Base-by-base conservation (phyloP, 2,113 vertebrate genomes). In the Cynocephalus volans region DNA sequence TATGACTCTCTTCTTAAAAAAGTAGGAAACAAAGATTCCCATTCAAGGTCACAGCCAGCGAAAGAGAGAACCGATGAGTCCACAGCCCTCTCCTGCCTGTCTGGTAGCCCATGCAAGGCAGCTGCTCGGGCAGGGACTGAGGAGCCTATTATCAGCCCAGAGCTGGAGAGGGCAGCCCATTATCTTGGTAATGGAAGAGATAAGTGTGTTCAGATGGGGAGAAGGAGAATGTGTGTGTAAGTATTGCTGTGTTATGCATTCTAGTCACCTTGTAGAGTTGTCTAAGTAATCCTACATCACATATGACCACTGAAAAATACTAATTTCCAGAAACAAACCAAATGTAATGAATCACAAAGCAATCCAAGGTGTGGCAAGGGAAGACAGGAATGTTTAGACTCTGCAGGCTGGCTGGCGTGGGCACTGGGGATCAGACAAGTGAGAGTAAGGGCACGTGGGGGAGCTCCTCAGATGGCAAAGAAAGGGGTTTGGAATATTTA, bases 1-100 rank as follows among this genome's bases (percentile, higher is more conserved):
- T 1, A 13, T 28, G 56, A 28, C 24, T 19, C 15, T 89, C 36
- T 88, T 83, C 80, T 87, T 87, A 56, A 90, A 89, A 87, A 95
- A 41, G 81, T 93, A 12, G n/a, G 28, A 84, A 93, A 50, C 28
- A 62, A 86, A 75, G 31, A 31, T 48, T 91, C 15, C 69, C 65
- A 41, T 45, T 85, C 70, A 80, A 88, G 65, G 52, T 80, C 90
- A 85, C 64, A 70, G 83, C 21, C 62, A 84, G 21, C 41, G 31
- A 93, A 90, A 94, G 76, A 70, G 85, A 19, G 13, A 69, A 83
- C 7, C 6, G 6, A 10, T 36, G 48, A 67, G 52, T 54, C 15
- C 41, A 50, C 17, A 81, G 28, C 52, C 28, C 13, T 54, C 36
- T 52, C 36, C 28, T 31, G n/a, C 56, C 36, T 50, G 56, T 21